Conservation (phyloP, 2,888 invertebrate genomes). For the Bembecia ichneumoniformis region DNA sequence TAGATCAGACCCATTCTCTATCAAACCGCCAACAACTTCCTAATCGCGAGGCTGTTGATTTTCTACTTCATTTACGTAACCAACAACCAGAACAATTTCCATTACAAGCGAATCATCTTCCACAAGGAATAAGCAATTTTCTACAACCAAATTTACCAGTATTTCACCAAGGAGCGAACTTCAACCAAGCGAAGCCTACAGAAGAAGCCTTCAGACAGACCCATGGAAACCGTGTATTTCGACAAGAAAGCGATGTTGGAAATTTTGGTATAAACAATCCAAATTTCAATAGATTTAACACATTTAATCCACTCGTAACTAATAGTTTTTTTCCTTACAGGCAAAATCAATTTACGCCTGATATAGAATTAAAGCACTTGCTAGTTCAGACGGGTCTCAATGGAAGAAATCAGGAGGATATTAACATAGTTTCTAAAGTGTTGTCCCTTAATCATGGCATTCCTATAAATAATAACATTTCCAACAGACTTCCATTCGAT, state of each 20-base stretch:
- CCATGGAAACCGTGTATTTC: constrained; percentile 60
- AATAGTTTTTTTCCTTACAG: constrained; percentile 46
- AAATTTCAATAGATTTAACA: constrained; percentile 46
- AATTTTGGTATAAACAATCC: constrained; percentile 75
- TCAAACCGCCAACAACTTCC: constrained; percentile 72
- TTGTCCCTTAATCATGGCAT: constrained; percentile 84
- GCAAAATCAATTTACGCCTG: constrained; percentile 50
- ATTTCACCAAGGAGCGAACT: constrained; percentile 43
- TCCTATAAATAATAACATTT: constrained; percentile 52
- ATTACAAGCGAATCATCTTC: constrained; percentile 61
- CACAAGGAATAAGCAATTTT: constrained; percentile 52
- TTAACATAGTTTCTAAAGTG: constrained; percentile 86
- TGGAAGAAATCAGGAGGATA: constrained; percentile 77
- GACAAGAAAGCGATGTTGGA: constrained; percentile 73
- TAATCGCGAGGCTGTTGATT: constrained; percentile 70
- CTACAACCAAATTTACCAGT: constrained; percentile 41
- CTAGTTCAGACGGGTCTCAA: constrained; percentile 78
- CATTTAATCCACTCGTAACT: constrained; percentile 34
- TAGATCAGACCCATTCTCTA: constrained; percentile 40
- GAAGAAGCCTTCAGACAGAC: constrained; percentile 42
- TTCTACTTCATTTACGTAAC: constrained; percentile 56
- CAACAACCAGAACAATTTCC: constrained; percentile 61
- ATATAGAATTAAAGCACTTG: constrained; percentile 76
- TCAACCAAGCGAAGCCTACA: constrained; percentile 38
- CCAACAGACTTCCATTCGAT: constrained; percentile 55